A percentile compares a stretch with the other conserved stretches of the same genome.
These are phyloP conservation scores for Bovichtus variegatus DNA, from an alignment of 2,797 vertebrate genomes.

Conservation along the genomic window DNA sequence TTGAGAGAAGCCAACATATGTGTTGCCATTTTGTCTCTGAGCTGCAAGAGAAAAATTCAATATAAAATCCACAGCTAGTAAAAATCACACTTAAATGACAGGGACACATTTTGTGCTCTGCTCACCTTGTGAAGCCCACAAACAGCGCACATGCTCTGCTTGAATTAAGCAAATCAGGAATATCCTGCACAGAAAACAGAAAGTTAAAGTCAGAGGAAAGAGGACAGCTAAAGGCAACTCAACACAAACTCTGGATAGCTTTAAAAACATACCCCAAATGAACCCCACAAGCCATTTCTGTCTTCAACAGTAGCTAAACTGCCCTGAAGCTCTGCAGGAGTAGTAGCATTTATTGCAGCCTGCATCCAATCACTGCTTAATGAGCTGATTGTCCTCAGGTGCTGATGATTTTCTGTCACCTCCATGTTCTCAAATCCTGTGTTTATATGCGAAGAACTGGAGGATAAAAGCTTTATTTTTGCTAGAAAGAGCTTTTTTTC, in stretches of 20 bases:
- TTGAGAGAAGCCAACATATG: slow-evolving; percentile 55
- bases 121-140: slow-evolving; percentile 51
- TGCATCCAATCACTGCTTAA: slow-evolving; percentile 57
- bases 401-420: background rate
- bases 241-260: fast-evolving
- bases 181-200: slow-evolving; percentile 33
- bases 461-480: background rate
- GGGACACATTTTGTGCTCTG: background rate
- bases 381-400: slow-evolving; percentile 65
- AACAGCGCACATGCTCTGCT: slow-evolving; percentile 64
- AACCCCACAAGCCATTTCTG: slow-evolving; percentile 72
- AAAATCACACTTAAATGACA: background rate
- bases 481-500: background rate
- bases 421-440: background rate
- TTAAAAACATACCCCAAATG: slow-evolving; percentile 67
- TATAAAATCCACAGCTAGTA: background rate
- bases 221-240: background rate
- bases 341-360: slow-evolving; percentile 34
- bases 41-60: slow-evolving; percentile 12
- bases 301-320: slow-evolving; percentile 6
- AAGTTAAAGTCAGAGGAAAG: background rate
- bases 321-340: background rate
- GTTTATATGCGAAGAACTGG: background rate
- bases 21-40: background rate
- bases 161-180: slow-evolving; percentile 60